phyloP scores from a whole-genome alignment of 2,888 invertebrate genomes.

The Diarsia rubi region DNA sequence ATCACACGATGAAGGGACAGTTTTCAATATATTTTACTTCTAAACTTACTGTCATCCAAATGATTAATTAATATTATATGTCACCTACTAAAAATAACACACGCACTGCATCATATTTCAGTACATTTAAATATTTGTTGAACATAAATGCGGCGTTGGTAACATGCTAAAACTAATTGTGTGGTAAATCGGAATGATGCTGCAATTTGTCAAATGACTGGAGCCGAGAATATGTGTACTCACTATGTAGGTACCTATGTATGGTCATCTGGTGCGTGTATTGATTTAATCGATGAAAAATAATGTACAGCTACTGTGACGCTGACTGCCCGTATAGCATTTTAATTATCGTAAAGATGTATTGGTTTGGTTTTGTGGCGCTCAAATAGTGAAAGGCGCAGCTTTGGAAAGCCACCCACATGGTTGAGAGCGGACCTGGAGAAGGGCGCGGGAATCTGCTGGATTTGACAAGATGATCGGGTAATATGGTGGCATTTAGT shows the following conservation, averaged over 20 bases:
- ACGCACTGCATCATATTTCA: slow-evolving; percentile 33
- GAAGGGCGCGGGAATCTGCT: neutral
- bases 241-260: neutral
- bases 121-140: slow-evolving; percentile 73
- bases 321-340: neutral
- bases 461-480: neutral
- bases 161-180: slow-evolving; percentile 82
- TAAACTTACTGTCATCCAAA: neutral
- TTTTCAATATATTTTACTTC: neutral
- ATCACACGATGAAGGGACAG: neutral
- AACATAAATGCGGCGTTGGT: slow-evolving; percentile 73
- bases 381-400: neutral
- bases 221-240: neutral
- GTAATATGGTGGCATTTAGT: neutral
- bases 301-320: neutral
- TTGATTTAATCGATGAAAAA: slow-evolving; percentile 18
- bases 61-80: slow-evolving; percentile 5
- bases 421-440: neutral
- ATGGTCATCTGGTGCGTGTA: neutral
- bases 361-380: neutral
- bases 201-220: slow-evolving; percentile 80
- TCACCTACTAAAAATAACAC: slow-evolving; percentile 11
- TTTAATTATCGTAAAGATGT: neutral
- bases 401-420: neutral
- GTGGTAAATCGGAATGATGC: slow-evolving; percentile 79